A percentile compares a stretch with the other conserved stretches of the same genome.
These are phyloP conservation scores for Drosophila novamexicana DNA, from an alignment of 1,140 invertebrate genomes.

Conservation along the genomic window DNA sequence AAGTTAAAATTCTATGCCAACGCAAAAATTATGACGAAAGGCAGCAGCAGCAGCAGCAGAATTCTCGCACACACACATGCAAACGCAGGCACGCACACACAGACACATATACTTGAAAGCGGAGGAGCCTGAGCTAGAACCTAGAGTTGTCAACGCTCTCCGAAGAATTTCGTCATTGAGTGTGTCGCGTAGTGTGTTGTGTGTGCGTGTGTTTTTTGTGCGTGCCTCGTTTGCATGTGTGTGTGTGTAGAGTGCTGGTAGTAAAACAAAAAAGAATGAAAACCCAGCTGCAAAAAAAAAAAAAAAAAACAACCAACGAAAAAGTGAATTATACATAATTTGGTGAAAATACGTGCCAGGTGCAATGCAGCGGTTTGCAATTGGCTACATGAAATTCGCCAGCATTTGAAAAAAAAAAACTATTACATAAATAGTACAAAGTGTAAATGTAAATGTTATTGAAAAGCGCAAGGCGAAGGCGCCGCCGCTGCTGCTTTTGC, in stretches of 20 bases:
- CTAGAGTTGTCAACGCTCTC: conserved; percentile 76
- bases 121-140: conserved; percentile 73
- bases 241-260: conserved; percentile 65
- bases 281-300: conserved; percentile 50
- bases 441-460: conserved; percentile 77
- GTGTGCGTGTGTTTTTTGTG: conserved; percentile 54
- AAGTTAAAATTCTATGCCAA: conserved; percentile 55
- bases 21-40: conserved; percentile 67
- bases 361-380: conserved; percentile 22
- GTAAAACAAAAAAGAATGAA: conserved; percentile 68
- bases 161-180: conserved; percentile 83
- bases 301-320: conserved; percentile 5
- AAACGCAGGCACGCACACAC: conserved; percentile 39
- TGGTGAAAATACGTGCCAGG: conserved; percentile 29
- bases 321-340: conserved; percentile 68
- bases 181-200: conserved; percentile 51
- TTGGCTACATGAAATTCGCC: conserved; percentile 32
- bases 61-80: conserved; percentile 23
- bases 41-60: conserved; percentile 61
- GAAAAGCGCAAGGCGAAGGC: conserved; percentile 68
- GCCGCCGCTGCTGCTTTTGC: conserved; percentile 46
- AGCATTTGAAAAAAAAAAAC: conserved; percentile 63
- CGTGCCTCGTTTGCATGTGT: conserved; percentile 60
- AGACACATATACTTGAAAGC: conserved; percentile 32
- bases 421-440: conserved; percentile 82